Evolutionary conservation across 2,888 invertebrate genomes (phyloP).

Genomic region (Watsonalla binaria): DNA sequence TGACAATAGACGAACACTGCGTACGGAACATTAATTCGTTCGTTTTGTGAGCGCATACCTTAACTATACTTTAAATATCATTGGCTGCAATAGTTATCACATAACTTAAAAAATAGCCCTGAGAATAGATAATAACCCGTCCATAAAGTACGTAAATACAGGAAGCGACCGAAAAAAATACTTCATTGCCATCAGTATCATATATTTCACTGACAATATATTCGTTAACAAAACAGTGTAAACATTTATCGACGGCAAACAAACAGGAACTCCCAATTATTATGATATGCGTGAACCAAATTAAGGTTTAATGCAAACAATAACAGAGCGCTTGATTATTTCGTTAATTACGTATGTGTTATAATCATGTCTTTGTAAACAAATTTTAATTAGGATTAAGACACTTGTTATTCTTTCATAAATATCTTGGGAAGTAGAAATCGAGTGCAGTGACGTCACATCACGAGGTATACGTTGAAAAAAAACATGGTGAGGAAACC

Average conservation of each 20-base stretch:
- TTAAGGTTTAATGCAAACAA: slow-evolving; percentile 5
- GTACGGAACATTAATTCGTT: too few species aligned
- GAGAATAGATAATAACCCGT: neutral
- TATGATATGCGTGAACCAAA: neutral
- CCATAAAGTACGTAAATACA: neutral
- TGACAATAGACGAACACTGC: too few species aligned
- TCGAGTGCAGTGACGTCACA: too few species aligned
- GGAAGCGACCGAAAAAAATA: neutral
- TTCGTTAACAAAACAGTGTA: neutral
- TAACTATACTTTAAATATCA: too few species aligned
- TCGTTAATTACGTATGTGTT: neutral
- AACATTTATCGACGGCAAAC: neutral
- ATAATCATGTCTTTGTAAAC: too few species aligned
- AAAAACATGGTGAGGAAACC: too few species aligned
- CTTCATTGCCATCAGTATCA: neutral
- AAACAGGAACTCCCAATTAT: neutral
- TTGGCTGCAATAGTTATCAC: too few species aligned
- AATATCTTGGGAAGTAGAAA: too few species aligned
- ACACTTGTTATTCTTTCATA: too few species aligned
- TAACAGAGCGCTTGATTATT: neutral
- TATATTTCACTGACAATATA: neutral
- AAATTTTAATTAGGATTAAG: too few species aligned
- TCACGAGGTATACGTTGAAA: too few species aligned
- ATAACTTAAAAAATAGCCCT: neutral
- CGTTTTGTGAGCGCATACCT: too few species aligned